Evolutionary conservation across 2,888 invertebrate species (phyloP), one percentile per base, ranked within the genome.

Genomic region (Ormyrus rosae): DNA sequence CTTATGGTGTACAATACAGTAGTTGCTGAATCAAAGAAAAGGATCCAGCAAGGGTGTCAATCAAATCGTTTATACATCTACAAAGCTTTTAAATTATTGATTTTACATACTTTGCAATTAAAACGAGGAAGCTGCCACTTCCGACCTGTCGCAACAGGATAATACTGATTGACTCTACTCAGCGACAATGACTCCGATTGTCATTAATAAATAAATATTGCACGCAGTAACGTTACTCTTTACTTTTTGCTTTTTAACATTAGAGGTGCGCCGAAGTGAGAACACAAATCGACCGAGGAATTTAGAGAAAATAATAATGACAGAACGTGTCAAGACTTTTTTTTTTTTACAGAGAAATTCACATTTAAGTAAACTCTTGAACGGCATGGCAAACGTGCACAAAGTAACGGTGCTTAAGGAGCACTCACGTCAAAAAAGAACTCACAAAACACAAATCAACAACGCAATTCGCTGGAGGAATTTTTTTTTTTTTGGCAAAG

Each of bases 141-240:
- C 64, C 70, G 13, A 13, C 67, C 74, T 60, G 67, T 6, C 51
- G 34, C 51, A 60, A 60, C 61, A 74, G 75, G 68, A 60, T 77
- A 79, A 79, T 79, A 79, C 73, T 68, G 73, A 79, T 79, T 48
- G 45, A 79, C 55, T 68, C 55, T 67, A 65, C 13, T 68, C 58
- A 60, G 34, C n/a, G 51, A 75, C 65, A 75, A 67, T 67, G 48
- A 19, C 9, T 45, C 45, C 34, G 70, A 77, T 77, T 77, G 77
- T 70, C 77, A 72, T 64, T 46, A 55, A 73, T 69, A 69, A 68
- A 73, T 63, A 71, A 78, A 73, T 79, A 73, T 79, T 79, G 73
- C 68, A 63, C 73, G 50, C 56, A 60, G 34, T 78, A 63, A 70
- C 53, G 46, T 71, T 51, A 60, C 10, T 48, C 13, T 4, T 60